A percentile compares a stretch with the other conserved stretches of the same genome.
Evolutionary conservation across 2,888 invertebrate genomes (phyloP).

Genomic region (Lasioglossum vierecki): DNA sequence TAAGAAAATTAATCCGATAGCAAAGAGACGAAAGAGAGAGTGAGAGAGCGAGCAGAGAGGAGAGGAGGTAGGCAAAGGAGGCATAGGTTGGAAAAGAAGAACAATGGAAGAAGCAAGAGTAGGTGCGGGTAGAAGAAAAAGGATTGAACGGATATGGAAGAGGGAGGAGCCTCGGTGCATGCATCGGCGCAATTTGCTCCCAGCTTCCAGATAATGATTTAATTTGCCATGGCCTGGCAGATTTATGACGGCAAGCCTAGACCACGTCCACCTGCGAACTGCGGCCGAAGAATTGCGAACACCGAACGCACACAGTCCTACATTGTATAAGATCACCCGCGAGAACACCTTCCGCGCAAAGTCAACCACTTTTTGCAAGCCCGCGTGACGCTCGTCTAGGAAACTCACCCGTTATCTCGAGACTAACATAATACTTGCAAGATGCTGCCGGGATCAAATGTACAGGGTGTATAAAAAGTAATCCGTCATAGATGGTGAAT

Average conservation of each 20-base stretch:
- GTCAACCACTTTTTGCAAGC: background rate
- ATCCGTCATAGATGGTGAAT: too few species aligned
- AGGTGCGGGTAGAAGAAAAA: constrained; percentile 35
- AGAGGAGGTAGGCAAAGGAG: background rate
- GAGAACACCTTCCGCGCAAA: constrained; percentile 9
- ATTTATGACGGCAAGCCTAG: constrained; percentile 79
- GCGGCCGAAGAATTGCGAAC: background rate
- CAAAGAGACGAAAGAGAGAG: constrained; percentile 13
- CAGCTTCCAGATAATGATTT: constrained; percentile 81
- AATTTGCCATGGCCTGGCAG: constrained; percentile 78
- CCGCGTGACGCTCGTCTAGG: too few species aligned
- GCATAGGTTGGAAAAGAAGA: constrained; percentile 3
- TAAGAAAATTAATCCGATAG: too few species aligned
- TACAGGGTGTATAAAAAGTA: too few species aligned
- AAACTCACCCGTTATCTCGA: too few species aligned
- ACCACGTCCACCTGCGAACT: constrained; percentile 61
- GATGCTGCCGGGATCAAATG: too few species aligned
- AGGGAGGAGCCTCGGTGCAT: constrained; percentile 61
- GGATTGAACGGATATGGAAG: constrained; percentile 29
- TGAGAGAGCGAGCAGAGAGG: background rate
- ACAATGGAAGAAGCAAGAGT: constrained; percentile 26
- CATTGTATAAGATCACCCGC: background rate
- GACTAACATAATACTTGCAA: too few species aligned
- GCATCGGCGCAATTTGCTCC: constrained; percentile 78
- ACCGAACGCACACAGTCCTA: background rate